These are phyloP conservation scores for Scomber japonicus DNA, from an alignment of 2,113 vertebrate species.

Conservation along the genomic window DNA sequence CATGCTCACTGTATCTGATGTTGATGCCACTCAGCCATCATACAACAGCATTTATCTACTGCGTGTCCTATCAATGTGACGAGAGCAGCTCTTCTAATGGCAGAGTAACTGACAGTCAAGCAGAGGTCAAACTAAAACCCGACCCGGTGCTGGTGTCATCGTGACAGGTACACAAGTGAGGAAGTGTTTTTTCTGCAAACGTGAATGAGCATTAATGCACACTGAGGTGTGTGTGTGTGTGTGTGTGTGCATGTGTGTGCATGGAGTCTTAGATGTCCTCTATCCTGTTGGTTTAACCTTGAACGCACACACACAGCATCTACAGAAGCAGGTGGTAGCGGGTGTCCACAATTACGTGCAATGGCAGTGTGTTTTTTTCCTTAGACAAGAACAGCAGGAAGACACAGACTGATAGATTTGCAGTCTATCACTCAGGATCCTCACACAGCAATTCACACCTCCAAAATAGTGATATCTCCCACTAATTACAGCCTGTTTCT, in stretches of 20 bases:
- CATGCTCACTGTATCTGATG: neutral
- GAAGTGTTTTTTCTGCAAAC: neutral
- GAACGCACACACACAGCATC: slow-evolving; percentile 22
- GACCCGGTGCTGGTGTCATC: neutral
- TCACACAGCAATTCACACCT: too few relatives aligned
- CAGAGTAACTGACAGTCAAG: slow-evolving; percentile 26
- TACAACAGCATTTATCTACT: neutral
- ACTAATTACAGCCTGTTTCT: too few relatives aligned
- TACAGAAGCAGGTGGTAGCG: slow-evolving; percentile 50
- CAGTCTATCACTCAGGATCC: too few relatives aligned
- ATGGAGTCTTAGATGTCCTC: slow-evolving; percentile 7
- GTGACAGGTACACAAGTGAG: slow-evolving; percentile 16
- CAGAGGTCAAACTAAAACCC: slow-evolving; percentile 33
- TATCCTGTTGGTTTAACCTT: slow-evolving; percentile 62
- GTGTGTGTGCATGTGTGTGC: slow-evolving; percentile 21
- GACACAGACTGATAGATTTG: too few relatives aligned
- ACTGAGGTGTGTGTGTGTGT: neutral
- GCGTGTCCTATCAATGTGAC: slow-evolving; percentile 10
- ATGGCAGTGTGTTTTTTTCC: slow-evolving; percentile 24
- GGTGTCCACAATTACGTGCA: slow-evolving; percentile 41
- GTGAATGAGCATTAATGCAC: slow-evolving; percentile 23
- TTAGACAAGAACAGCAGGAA: slow-evolving; percentile 26
- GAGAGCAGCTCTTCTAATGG: slow-evolving; percentile 23
- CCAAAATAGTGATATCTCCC: too few relatives aligned
- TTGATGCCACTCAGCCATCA: neutral